Evolutionary conservation across 1,140 invertebrate genomes (phyloP).

Genomic region (Myzus persicae): DNA sequence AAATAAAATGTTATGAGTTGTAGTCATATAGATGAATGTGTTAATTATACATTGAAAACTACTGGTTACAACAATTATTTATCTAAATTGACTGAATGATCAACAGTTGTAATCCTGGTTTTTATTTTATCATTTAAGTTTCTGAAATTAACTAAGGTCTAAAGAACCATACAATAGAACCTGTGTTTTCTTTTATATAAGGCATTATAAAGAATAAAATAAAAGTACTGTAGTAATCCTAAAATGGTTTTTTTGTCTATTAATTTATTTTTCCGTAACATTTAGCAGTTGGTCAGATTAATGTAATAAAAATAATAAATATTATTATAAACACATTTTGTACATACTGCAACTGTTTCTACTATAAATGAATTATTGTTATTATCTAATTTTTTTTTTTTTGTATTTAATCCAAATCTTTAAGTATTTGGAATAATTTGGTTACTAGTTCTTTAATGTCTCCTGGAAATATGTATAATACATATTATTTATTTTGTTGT

Average conservation of each 20-base stretch:
- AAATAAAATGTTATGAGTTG: constrained; percentile 10
- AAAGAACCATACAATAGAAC: background rate
- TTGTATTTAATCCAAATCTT: background rate
- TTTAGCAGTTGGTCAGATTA: background rate
- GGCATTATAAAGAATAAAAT: background rate
- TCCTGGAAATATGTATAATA: background rate
- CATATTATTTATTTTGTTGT: background rate
- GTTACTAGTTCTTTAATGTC: constrained; percentile 27
- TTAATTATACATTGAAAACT: background rate
- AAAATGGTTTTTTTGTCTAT: background rate
- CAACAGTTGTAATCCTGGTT: background rate
- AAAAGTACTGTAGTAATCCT: background rate
- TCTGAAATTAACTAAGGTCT: background rate
- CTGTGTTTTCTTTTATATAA: background rate
- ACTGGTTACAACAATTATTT: background rate
- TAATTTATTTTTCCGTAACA: background rate
- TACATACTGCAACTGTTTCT: background rate
- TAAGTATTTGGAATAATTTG: background rate
- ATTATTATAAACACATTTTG: background rate
- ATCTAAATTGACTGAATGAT: background rate
- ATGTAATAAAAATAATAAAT: too few species aligned
- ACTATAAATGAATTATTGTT: background rate
- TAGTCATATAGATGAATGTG: background rate
- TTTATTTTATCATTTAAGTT: background rate
- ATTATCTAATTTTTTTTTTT: background rate